Base-by-base conservation (phyloP, 2,113 vertebrate species). In the Saccopteryx leptura region DNA sequence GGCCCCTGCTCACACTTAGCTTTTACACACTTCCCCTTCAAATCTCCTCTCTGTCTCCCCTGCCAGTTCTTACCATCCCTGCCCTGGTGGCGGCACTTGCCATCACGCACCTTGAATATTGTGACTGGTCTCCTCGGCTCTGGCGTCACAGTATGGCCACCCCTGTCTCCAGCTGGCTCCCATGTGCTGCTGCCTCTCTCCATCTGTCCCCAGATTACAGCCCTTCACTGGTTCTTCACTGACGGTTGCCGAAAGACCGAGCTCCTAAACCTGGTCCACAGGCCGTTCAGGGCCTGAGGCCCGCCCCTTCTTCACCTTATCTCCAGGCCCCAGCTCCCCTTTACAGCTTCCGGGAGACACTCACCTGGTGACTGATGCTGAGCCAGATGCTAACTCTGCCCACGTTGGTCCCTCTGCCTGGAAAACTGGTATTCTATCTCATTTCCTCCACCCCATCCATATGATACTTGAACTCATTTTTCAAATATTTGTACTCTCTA, bases 1-100 rank as follows among this genome's bases (percentile, higher is more conserved):
- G 33, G 28, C 9, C 2, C 65, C 1, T n/a, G 21, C 9, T 3
- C 14, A 21, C 61, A 9, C 5, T 0, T 2, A 46, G 13, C n/a
- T 71, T 50, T 61, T 33, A 8, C 28, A 28, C 1, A 2, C 13
- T 7, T 48, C 12, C 23, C 63, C 15, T 33, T 17, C 26, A 9
- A 46, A 12, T 5, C 52, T 31, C 13, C 52, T 24, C 9, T 21
- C 21, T 24, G 33, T 65, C 23, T 6, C 71, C 48, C n/a, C 78
- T 65, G 23, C 21, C 72, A 6, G 28, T 12, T 58, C 46, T 26
- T 69, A 58, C 33, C 56, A 12, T 58, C 48, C 2, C 9, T 3
- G 18, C 21, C 52, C 52, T 63, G 63, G 23, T 56, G 78, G 46
- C 4, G 56, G 46, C 33, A 78, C n/a, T 84, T 48, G 48, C 26